Evolutionary conservation across 2,113 vertebrate species (phyloP), one percentile per base, ranked within the genome.

Genomic region (Chloropsis cyanopogon): DNA sequence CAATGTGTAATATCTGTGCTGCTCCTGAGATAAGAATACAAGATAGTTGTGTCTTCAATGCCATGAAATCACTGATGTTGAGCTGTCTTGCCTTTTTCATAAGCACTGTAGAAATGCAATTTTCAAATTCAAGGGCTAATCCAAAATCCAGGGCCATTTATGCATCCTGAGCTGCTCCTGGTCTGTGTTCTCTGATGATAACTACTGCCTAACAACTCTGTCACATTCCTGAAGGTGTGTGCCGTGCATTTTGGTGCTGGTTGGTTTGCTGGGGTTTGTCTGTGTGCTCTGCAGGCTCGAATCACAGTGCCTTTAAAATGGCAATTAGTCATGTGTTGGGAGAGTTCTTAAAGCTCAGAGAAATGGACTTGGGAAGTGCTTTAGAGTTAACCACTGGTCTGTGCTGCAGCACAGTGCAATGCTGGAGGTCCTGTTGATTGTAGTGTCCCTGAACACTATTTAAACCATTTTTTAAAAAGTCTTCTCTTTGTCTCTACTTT

Each of bases 281-380:
- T 53, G 21, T 53, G 39, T 13, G 10, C 60, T 33, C 37, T 75
- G 35, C 42, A 47, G 60, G 70, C 35, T 28, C 9, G 2, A 54
- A 47, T 33, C 14, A 21, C 50, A 8, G 33, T 47, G 35, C 46
- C 41, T 56, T 88, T 59, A 52, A 82, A 82, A 64, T 39, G 25
- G 10, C 59, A 68, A 15, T 81, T 56, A 33, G 21, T 56, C 7
- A 1, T 16, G 20, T 23, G 8, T 37, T 65, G 39, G 33, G 22
- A n/a, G 82, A 57, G 33, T 85, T 63, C 65, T 54, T 76, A 33
- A 72, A 77, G 31, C 33, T 52, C 31, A 50, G 39, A 20, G 12
- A 46, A 77, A 31, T 0, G 0, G 22, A 4, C 28, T 72, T 33
- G 4, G 14, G 25, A 44, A 50, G 12, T 3, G 22, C 61, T 37